Conservation (phyloP, 2,888 invertebrate genomes). For the Metalampra italica region DNA sequence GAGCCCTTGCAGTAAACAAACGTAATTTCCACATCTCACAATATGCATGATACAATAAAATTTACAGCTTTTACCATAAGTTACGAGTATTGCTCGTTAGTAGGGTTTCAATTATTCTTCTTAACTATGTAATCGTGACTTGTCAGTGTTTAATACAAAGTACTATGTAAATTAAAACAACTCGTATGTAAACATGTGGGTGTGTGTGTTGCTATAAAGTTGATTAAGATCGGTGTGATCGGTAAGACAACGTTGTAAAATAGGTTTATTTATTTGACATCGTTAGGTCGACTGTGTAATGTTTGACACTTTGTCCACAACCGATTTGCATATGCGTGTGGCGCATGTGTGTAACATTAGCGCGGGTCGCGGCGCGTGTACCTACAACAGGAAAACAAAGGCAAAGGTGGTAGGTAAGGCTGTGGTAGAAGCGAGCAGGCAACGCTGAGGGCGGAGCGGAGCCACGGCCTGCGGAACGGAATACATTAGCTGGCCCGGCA, state of each 20-base stretch:
- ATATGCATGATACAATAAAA: not conserved
- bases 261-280: not conserved
- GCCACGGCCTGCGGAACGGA: conserved; percentile 46
- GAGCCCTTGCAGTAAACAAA: not conserved
- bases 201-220: too few species aligned
- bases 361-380: conserved; percentile 3
- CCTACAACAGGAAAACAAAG: conserved; percentile 35
- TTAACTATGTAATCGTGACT: too few species aligned
- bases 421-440: conserved; percentile 22
- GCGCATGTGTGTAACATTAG: conserved; percentile 9
- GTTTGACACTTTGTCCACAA: conserved; percentile 18
- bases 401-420: conserved; percentile 39
- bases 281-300: not conserved
- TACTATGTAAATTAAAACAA: too few species aligned
- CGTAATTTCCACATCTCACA: not conserved
- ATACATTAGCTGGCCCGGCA: conserved; percentile 70
- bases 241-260: too few species aligned
- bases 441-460: conserved; percentile 49
- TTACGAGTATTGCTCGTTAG: too few species aligned
- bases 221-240: too few species aligned
- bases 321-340: conserved; percentile 31
- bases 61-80: not conserved
- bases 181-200: too few species aligned
- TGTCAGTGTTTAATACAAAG: too few species aligned
- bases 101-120: too few species aligned